These are phyloP conservation scores for Brachylomia viminalis DNA, from an alignment of 2,888 invertebrate genomes.

Conservation along the genomic window DNA sequence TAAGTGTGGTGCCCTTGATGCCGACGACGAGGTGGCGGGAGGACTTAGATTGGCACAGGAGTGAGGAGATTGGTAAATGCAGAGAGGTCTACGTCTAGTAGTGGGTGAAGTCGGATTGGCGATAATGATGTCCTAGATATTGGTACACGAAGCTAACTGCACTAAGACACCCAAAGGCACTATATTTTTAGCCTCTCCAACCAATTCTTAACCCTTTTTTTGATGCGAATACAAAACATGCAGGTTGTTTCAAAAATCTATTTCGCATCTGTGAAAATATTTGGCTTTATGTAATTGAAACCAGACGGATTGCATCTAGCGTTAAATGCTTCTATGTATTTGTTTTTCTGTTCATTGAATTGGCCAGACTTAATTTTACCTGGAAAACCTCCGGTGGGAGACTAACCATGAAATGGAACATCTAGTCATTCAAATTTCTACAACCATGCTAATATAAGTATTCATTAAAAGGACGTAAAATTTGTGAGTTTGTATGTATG, in stretches of 20 bases:
- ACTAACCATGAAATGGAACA: slow-evolving; percentile 4
- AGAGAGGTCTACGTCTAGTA: not conserved
- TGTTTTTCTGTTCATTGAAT: slow-evolving; percentile 11
- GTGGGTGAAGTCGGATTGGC: not conserved
- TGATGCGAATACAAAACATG: not conserved
- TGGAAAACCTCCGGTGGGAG: slow-evolving; percentile 5
- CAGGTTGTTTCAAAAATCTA: slow-evolving; percentile 16
- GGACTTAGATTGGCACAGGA: not conserved
- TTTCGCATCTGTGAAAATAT: slow-evolving; percentile 57
- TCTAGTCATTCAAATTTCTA: not conserved
- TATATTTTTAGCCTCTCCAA: not conserved
- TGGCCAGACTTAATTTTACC: slow-evolving; percentile 8
- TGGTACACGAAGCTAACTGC: not conserved
- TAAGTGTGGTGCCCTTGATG: not conserved
- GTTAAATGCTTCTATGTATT: slow-evolving; percentile 21
- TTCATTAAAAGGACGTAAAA: not conserved
- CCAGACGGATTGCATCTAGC: slow-evolving; percentile 18
- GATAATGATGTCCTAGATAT: not conserved
- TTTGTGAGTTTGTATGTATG: not conserved
- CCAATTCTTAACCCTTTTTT: not conserved
- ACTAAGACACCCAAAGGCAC: not conserved
- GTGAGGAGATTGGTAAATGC: not conserved
- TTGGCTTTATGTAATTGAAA: slow-evolving; percentile 34
- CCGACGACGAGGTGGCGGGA: not conserved
- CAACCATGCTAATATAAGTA: not conserved